Conservation (phyloP, 2,888 invertebrate species). For the Acleris literana region DNA sequence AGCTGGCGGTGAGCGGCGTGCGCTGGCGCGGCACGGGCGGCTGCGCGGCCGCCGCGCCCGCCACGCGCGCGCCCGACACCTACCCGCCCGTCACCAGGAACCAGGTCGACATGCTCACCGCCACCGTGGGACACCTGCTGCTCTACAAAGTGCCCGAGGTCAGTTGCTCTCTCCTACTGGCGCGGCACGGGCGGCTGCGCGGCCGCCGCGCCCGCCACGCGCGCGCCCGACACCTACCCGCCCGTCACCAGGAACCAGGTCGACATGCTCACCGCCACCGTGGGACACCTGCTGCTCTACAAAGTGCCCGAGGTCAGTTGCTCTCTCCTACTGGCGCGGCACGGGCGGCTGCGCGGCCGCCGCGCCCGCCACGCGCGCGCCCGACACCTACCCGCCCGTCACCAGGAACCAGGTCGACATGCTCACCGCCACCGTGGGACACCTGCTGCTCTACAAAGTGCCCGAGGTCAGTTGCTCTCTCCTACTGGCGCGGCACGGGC, state of each 20-base stretch:
- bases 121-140: conserved; percentile 91
- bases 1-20: conserved; percentile 86
- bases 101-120: conserved; percentile 90
- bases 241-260: conserved; percentile 88
- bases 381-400: conserved; percentile 89
- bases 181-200: conserved; percentile 88
- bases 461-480: conserved; percentile 18
- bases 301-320: conserved; percentile 78
- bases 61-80: conserved; percentile 84
- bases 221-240: conserved; percentile 86
- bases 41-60: conserved; percentile 83
- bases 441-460: conserved; percentile 91
- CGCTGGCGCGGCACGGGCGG: conserved; percentile 86
- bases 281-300: conserved; percentile 91
- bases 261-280: conserved; percentile 91
- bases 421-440: conserved; percentile 91
- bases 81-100: conserved; percentile 88
- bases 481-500: conserved; percentile 85
- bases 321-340: conserved; percentile 76
- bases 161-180: conserved; percentile 55
- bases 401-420: conserved; percentile 88
- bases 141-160: conserved; percentile 86
- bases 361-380: conserved; percentile 74
- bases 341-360: conserved; percentile 86
- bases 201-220: conserved; percentile 71